Conservation (phyloP, 2,797 vertebrate species). For the Etheostoma perlongum region DNA sequence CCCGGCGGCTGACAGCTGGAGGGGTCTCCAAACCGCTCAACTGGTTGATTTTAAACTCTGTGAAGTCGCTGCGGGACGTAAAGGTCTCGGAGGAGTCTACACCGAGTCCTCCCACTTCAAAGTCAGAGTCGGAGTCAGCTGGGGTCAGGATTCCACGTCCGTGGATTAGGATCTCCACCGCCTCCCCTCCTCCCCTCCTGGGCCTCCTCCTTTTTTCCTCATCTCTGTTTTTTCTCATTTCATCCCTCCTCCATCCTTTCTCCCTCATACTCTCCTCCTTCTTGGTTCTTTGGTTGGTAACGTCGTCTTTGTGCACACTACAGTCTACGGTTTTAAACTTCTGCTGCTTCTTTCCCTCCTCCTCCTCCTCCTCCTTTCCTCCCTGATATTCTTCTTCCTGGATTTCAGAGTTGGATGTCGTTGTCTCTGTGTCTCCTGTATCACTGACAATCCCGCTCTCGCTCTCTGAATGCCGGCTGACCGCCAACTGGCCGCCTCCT, state of each 20-base stretch:
- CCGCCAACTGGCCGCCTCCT: constrained; percentile 71
- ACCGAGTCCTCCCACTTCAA: constrained; percentile 25
- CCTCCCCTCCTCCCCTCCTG: constrained; percentile 62
- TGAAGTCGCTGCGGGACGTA: constrained; percentile 50
- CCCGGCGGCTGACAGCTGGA: constrained; percentile 32
- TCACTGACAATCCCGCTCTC: constrained; percentile 96
- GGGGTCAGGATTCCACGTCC: constrained; percentile 68
- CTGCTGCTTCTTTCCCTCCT: constrained; percentile 1
- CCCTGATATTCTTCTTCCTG: constrained; percentile 75
- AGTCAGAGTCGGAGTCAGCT: constrained; percentile 72
- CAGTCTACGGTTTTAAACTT: background rate
- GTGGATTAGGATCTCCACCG: constrained; percentile 75
- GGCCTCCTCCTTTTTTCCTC: constrained; percentile 67
- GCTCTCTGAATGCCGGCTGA: constrained; percentile 88
- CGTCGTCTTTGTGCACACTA: background rate
- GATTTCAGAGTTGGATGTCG: constrained; percentile 84
- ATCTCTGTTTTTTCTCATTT: constrained; percentile 47
- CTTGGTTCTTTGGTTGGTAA: constrained; percentile 38
- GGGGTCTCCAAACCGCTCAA: constrained; percentile 24
- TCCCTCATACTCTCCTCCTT: constrained; percentile 53
- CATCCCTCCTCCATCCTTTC: constrained; percentile 52
- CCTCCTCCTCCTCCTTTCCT: constrained; percentile 39
- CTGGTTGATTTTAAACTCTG: constrained; percentile 13
- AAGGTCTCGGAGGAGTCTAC: constrained; percentile 10
- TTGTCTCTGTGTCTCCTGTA: constrained; percentile 88